Evolutionary conservation across 2,797 vertebrate genomes (phyloP).

Genomic region (Diplodus sargus): DNA sequence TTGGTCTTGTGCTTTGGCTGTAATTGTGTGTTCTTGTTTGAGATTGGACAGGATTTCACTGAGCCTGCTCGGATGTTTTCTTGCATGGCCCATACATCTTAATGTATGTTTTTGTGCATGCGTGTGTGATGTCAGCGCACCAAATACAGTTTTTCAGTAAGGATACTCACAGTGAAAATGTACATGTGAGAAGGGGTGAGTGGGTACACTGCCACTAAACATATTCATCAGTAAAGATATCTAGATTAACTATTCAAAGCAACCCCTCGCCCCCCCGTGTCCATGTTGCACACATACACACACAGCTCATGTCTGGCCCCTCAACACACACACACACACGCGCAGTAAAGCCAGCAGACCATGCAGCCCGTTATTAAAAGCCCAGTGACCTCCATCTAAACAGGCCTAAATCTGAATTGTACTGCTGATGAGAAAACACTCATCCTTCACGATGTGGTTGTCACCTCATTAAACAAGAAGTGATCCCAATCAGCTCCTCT

Average conservation of each 20-base stretch:
- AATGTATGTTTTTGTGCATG: background rate
- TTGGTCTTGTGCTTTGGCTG: background rate
- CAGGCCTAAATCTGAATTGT: constrained; percentile 60
- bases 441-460: constrained; percentile 59
- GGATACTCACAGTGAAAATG: constrained; percentile 3
- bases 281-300: constrained; percentile 9
- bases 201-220: background rate
- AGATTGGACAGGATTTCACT: constrained; percentile 29
- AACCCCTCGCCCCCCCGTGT: background rate
- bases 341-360: constrained; percentile 54
- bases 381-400: constrained; percentile 70
- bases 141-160: background rate
- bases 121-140: background rate
- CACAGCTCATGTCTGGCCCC: background rate
- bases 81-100: background rate
- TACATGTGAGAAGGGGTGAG: background rate
- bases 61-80: constrained; percentile 18
- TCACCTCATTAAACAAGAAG: constrained; percentile 67
- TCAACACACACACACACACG: background rate
- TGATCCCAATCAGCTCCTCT: constrained; percentile 56
- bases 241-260: constrained; percentile 4
- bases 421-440: constrained; percentile 73
- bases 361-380: constrained; percentile 65
- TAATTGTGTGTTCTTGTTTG: constrained; percentile 16
- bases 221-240: constrained; percentile 28